Conservation (phyloP, 92 coral and sea anemone species). For the Metridium senile region DNA sequence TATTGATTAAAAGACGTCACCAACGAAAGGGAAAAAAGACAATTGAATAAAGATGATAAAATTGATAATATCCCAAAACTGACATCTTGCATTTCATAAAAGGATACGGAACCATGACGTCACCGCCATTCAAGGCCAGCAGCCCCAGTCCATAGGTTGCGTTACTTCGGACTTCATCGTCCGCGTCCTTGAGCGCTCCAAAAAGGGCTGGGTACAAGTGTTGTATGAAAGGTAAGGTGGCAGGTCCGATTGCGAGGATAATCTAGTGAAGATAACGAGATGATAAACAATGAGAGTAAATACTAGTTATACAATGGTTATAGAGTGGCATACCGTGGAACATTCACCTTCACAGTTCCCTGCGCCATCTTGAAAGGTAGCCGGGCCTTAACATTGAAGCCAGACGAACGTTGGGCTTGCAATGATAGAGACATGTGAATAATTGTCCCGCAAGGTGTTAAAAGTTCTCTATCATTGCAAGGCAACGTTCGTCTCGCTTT, state of each 20-base stretch:
- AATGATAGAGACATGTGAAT: too few species aligned
- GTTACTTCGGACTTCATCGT: conserved; percentile 94
- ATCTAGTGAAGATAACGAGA: conserved; percentile 63
- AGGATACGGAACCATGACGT: conserved; percentile 90
- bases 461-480: too few species aligned
- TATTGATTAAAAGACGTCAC: too few species aligned
- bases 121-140: conserved; percentile 88
- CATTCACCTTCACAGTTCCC: too few species aligned
- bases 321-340: too few species aligned
- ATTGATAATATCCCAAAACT: not conserved
- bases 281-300: not conserved
- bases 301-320: not conserved
- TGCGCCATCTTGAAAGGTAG: too few species aligned
- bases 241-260: conserved; percentile 71
- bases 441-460: too few species aligned
- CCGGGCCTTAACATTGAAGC: too few species aligned
- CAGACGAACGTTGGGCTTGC: too few species aligned
- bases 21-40: not conserved
- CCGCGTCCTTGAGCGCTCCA: conserved; percentile 86
- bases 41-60: not conserved
- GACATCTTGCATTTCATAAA: not conserved
- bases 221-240: conserved; percentile 82
- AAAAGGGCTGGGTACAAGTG: conserved; percentile 89
- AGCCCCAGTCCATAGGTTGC: conserved; percentile 91
- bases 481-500: too few species aligned